phyloP scores from a whole-genome alignment of 2,888 invertebrate genomes.

The Carterocephalus palaemon region DNA sequence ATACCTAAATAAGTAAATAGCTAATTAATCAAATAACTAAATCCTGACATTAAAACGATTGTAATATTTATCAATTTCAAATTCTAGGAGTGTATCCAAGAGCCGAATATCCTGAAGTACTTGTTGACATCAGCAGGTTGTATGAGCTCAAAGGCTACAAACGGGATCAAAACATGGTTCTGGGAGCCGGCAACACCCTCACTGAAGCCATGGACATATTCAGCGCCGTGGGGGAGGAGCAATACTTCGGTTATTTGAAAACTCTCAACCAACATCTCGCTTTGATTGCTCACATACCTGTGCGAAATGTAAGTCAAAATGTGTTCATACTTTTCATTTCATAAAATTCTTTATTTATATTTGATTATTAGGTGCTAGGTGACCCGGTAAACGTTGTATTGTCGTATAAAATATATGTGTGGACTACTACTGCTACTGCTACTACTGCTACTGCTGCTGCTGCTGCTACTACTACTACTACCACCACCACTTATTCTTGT shows the following conservation, averaged over 20 bases:
- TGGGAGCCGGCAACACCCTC: slow-evolving; percentile 63
- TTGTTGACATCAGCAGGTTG: slow-evolving; percentile 63
- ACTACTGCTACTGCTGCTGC: too few species aligned
- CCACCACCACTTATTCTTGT: too few species aligned
- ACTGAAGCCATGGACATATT: slow-evolving; percentile 70
- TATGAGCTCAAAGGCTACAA: slow-evolving; percentile 50
- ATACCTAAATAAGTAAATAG: too few species aligned
- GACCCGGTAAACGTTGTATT: too few species aligned
- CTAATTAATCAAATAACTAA: too few species aligned
- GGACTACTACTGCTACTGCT: too few species aligned
- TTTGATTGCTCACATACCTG: slow-evolving; percentile 84
- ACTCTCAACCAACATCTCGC: slow-evolving; percentile 82
- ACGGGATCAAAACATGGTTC: slow-evolving; percentile 56
- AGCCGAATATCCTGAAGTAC: slow-evolving; percentile 49
- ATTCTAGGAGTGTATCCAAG: slow-evolving; percentile 61
- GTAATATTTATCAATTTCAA: not conserved
- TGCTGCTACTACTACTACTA: too few species aligned
- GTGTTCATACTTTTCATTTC: slow-evolving; percentile 4
- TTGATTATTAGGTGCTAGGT: too few species aligned
- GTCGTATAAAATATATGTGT: too few species aligned
- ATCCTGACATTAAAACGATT: too few species aligned
- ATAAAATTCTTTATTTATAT: not conserved
- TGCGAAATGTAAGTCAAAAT: slow-evolving; percentile 80
- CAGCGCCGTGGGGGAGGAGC: slow-evolving; percentile 47
- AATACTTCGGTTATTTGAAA: slow-evolving; percentile 80